Evolutionary conservation across 2,888 invertebrate genomes (phyloP), one percentile per base, ranked within the genome.

Genomic region (Callyntrura sp.): DNA sequence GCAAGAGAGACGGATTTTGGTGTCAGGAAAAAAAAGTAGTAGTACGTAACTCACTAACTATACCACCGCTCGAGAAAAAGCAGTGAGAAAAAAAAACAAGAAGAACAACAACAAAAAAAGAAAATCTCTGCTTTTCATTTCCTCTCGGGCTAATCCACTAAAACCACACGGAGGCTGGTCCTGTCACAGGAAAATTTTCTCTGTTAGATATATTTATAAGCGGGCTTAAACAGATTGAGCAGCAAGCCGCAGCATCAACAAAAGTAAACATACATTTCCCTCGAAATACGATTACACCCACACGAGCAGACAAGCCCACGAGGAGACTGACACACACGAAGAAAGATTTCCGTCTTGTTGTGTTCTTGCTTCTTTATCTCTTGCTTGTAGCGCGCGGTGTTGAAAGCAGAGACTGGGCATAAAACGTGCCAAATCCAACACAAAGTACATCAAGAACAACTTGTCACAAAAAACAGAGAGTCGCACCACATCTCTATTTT

Each of bases 361-460:
- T 35, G 35, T 35, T 55, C 78, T 79, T 35, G n/a, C 17, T 57
- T 79, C n/a, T 57, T 79, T 28, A n/a, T 17, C 9, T 57, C 17
- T 2, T 1, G 25, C 20, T 73, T 51, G 4, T 51, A 8, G 51
- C n/a, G 51, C n/a, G 51, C n/a, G 45, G 0, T 76, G 51, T 48
- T 17, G 76, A 28, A 23, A 60, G 35, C 43, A 60, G 79, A 60
- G 79, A 81, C 43, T 57, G 60, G 35, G 79, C 43, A 81, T 60
- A 35, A 81, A 81, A 81, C 79, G 79, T 81, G 79, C 79, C 79
- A 81, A 81, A 81, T 81, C 57, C 79, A 57, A 60, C 60, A 81
- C 60, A 81, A 60, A 81, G 60, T 79, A 79, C 57, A 79, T 79
- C 79, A 57, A 14, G 78, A 79, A 28, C 79, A 55, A 23, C 79